Base-by-base conservation (phyloP, 2,797 vertebrate species). In the Macrochelys suwanniensis region DNA sequence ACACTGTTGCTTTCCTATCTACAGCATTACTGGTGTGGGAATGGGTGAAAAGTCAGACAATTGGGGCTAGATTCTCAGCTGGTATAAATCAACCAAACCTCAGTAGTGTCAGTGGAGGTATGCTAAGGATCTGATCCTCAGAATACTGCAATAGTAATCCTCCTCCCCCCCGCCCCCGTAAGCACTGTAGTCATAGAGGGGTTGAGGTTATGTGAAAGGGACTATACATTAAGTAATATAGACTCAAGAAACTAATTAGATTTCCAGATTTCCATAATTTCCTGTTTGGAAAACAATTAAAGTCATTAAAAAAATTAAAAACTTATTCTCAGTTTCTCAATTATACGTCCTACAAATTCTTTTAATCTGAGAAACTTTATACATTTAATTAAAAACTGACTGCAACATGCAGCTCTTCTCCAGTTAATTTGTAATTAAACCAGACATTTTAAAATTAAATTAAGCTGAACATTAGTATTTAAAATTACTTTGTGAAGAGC, bases 321-420 rank as follows among this genome's bases (percentile, higher is more conserved):
- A 57, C 82, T 85, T 80, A 74, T 5, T 93, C 26, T 88, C 54
- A 61, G 47, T 49, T 92, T n/a, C 53, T 89, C 51, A 82, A 9
- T 85, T 82, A 49, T 65, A 31, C 1, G 1, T 47, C 21, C 68
- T 68, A 37, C 83, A 89, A 80, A 90, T 87, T 53, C 31, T 92
- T 56, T 74, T 28, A 2, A 17, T 8, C 49, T 80, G 77, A 83
- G 10, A 91, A 88, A 89, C 68, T 16, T 85, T 84, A 82, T 23
- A 49, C 8, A 17, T 3, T 79, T 94, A 83, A 71, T 87, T 92
- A 84, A 91, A 96, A 96, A 49, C 7, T 76, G 53, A 56, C 23
- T 80, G 56, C 71, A 94, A 56, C 6, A 57, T 26, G 17, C 21
- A 37, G 7, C 59, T 89, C 54, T 37, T 50, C 78, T 83, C 82